Evolutionary conservation across 2,113 vertebrate species (phyloP).

Genomic region (Xiphorhynchus elegans): DNA sequence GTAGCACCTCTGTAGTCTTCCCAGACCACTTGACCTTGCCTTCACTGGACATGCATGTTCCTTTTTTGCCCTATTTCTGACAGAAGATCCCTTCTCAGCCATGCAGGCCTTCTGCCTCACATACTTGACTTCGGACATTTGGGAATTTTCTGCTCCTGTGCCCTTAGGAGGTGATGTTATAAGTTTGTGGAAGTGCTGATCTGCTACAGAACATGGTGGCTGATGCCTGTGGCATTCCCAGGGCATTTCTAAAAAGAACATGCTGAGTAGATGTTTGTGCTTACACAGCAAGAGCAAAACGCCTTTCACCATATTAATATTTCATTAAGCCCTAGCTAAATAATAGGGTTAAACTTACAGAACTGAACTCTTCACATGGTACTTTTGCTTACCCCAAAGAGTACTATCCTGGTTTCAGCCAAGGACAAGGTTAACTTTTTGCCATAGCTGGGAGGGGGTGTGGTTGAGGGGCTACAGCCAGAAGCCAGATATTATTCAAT

Average conservation of each 20-base stretch:
- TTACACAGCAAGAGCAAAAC: neutral
- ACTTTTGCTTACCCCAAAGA: neutral
- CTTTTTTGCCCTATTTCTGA: neutral
- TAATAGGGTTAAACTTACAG: neutral
- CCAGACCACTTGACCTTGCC: neutral
- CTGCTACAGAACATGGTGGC: neutral
- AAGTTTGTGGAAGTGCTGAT: neutral
- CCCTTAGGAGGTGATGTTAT: neutral
- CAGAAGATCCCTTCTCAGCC: neutral
- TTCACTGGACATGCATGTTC: neutral
- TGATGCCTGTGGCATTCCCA: neutral
- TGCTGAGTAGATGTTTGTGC: neutral
- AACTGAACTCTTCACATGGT: neutral
- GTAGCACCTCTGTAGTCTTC: neutral
- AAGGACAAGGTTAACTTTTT: neutral
- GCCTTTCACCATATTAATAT: neutral
- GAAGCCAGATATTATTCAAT: neutral
- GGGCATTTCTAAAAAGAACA: neutral
- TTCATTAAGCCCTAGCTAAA: neutral
- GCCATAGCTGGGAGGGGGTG: neutral
- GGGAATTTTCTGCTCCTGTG: neutral
- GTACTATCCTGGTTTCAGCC: neutral
- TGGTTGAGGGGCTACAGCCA: neutral
- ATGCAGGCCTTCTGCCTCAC: neutral
- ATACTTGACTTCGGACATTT: neutral